These are phyloP conservation scores for Penaeus monodon DNA, from an alignment of 2,888 invertebrate genomes.

Conservation along the genomic window DNA sequence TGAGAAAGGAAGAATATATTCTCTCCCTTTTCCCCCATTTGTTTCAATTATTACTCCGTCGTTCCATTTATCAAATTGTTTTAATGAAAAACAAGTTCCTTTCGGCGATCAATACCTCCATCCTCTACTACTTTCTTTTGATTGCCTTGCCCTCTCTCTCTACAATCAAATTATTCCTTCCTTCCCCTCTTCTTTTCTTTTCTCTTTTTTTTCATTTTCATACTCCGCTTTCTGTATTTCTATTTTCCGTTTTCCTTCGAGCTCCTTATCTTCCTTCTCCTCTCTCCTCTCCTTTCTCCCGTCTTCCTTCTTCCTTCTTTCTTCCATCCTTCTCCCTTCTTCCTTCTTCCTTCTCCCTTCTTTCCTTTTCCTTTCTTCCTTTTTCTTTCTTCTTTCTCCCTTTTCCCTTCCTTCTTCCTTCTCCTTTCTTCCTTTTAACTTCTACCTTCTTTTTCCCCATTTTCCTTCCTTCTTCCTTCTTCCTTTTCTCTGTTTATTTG, in stretches of 20 bases:
- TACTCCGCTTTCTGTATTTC: not conserved
- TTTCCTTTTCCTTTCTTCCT: not conserved
- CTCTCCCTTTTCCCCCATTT: too few species aligned
- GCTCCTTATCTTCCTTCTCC: not conserved
- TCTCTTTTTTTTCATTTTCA: too few species aligned
- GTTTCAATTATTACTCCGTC: too few species aligned
- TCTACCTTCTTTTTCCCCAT: not conserved
- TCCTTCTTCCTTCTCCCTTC: not conserved
- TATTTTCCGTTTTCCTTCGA: not conserved
- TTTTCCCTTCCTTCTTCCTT: not conserved
- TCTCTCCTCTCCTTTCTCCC: not conserved
- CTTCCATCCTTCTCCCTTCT: not conserved
- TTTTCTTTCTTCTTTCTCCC: not conserved
- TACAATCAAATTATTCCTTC: too few species aligned
- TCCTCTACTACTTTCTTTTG: too few species aligned
- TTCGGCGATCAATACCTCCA: too few species aligned
- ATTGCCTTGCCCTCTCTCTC: too few species aligned
- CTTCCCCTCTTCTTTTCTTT: too few species aligned
- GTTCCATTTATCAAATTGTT: too few species aligned
- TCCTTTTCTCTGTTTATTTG: not conserved
- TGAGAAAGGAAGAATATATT: too few species aligned
- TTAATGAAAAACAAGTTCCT: too few species aligned
- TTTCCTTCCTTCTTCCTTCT: not conserved
- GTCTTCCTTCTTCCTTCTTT: not conserved
- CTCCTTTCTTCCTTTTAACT: not conserved